These are phyloP conservation scores for Anthonomus grandis DNA, from an alignment of 1,140 invertebrate genomes.

Conservation along the genomic window DNA sequence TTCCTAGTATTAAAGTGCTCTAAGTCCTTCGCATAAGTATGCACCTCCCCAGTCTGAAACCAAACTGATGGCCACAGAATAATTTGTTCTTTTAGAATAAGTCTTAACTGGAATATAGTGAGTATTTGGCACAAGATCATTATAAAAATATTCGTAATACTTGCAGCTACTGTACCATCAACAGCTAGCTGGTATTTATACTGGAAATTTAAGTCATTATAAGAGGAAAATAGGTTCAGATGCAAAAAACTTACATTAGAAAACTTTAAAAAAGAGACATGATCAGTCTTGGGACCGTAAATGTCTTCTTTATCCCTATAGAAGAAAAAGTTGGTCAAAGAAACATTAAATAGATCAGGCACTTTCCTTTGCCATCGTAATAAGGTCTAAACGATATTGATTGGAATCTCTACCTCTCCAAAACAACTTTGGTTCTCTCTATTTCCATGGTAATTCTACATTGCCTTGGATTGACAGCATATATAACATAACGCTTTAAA, in stretches of 20 bases:
- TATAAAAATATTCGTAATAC: slow-evolving; percentile 95
- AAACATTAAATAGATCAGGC: slow-evolving; percentile 84
- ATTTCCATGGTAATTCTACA: slow-evolving; percentile 66
- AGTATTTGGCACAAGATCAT: slow-evolving; percentile 65
- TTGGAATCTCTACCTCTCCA: slow-evolving; percentile 92
- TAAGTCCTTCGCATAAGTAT: no score
- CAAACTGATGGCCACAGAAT: no score
- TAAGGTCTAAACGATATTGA: slow-evolving; percentile 75
- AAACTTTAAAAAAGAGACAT: slow-evolving; percentile 92
- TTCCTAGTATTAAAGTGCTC: no score
- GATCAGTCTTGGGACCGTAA: slow-evolving; percentile 80
- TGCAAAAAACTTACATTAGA: slow-evolving; percentile 73
- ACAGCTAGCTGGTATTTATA: slow-evolving; percentile 95
- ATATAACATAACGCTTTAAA: slow-evolving; percentile 76
- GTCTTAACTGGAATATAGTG: slow-evolving; percentile 88
- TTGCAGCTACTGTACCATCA: slow-evolving; percentile 92
- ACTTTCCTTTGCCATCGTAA: slow-evolving; percentile 73
- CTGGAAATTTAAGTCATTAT: no score
- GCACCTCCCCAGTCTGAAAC: no score
- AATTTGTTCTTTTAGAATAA: no score
- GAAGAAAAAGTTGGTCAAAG: slow-evolving; percentile 96
- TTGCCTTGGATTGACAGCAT: slow-evolving; percentile 87
- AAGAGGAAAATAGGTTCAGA: no score
- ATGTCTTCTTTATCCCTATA: slow-evolving; percentile 79
- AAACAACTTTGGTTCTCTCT: slow-evolving; percentile 75